Evolutionary conservation across 2,797 vertebrate genomes (phyloP), one percentile per base, ranked within the genome.

Genomic region (Pangasius krempfi): DNA sequence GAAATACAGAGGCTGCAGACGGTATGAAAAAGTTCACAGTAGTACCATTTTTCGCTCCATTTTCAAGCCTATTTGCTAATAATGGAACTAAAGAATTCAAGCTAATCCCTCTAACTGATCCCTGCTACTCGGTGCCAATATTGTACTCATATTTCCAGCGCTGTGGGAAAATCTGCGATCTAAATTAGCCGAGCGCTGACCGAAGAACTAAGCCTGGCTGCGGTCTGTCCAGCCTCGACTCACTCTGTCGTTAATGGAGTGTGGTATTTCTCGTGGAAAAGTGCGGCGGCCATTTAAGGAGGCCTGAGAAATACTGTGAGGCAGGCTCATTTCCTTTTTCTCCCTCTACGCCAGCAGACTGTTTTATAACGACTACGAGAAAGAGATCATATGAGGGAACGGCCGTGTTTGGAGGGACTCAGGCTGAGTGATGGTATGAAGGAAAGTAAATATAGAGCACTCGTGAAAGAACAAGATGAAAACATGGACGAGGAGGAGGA

Each of bases 181-280:
- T 76, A 56, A 83, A 76, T 50, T 62, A 86, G 8, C 54, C 52
- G 5, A 52, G 54, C 7, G 44, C 33, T 75, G 52, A 79, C 25
- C 8, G 25, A 56, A 25, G 13, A 4, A 50, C 56, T 27, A 40
- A 81, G 56, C 58, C 70, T 76, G 79, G 70, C 58, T 14, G 25
- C n/a, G 86, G 62, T 52, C 52, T 22, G 3, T 8, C 81, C 13
- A 10, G 33, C 37, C 47, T 33, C 22, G 7, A n/a, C 54, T 70
- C 79, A 90, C 90, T 88, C 72, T 83, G 76, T 85, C 87, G 81
- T 88, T 90, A 83, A 91, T 91, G 92, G 81, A 83, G 90, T 90
- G 75, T 90, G 92, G 89, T 88, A 92, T 94, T 93, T 94, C 90
- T 91, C 81, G 90, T 87, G 87, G 90, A 93, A 93, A 93, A 91